Percentiles rank a stretch among this genome's conserved stretches.
These are phyloP conservation scores for Heterodera schachtii DNA, from an alignment of 1,140 invertebrate species.

Conservation along the genomic window DNA sequence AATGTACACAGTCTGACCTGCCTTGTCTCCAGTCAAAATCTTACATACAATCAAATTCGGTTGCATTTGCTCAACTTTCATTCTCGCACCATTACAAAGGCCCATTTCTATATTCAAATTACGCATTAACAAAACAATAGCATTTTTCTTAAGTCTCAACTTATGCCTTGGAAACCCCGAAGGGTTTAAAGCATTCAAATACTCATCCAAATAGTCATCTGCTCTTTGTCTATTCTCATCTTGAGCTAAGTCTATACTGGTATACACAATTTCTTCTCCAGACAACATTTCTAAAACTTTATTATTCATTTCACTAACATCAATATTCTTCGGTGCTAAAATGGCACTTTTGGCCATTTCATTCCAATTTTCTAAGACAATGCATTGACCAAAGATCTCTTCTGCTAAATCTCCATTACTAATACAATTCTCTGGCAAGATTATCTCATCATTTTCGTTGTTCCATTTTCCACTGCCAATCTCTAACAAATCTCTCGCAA, in stretches of 20 bases:
- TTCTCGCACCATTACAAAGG: slow-evolving; percentile 44
- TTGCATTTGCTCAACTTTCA: slow-evolving; percentile 34
- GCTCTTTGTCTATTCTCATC: slow-evolving; percentile 22
- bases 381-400: slow-evolving; percentile 33
- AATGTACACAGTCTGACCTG: slow-evolving; percentile 31
- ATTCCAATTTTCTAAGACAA: slow-evolving; percentile 27
- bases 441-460: slow-evolving; percentile 41
- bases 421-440: slow-evolving; percentile 37
- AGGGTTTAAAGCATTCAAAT: slow-evolving; percentile 29
- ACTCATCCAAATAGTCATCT: slow-evolving; percentile 44
- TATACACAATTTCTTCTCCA: slow-evolving; percentile 35
- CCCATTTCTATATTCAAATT: slow-evolving; percentile 35
- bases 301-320: slow-evolving; percentile 38
- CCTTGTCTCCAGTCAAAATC: slow-evolving; percentile 41
- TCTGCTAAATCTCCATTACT: slow-evolving; percentile 28
- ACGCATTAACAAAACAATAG: slow-evolving; percentile 28
- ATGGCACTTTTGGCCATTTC: slow-evolving; percentile 38
- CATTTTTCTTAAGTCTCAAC: slow-evolving; percentile 36
- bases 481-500: slow-evolving; percentile 50
- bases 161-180: slow-evolving; percentile 27
- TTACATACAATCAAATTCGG: slow-evolving; percentile 29
- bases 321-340: slow-evolving; percentile 41
- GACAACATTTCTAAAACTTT: slow-evolving; percentile 32
- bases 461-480: slow-evolving; percentile 49
- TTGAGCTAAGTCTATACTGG: slow-evolving; percentile 29